Evolutionary conservation across 2,113 vertebrate genomes (phyloP), one percentile per base, ranked within the genome.

Genomic region (Calyptommatus sinebrachiatus): DNA sequence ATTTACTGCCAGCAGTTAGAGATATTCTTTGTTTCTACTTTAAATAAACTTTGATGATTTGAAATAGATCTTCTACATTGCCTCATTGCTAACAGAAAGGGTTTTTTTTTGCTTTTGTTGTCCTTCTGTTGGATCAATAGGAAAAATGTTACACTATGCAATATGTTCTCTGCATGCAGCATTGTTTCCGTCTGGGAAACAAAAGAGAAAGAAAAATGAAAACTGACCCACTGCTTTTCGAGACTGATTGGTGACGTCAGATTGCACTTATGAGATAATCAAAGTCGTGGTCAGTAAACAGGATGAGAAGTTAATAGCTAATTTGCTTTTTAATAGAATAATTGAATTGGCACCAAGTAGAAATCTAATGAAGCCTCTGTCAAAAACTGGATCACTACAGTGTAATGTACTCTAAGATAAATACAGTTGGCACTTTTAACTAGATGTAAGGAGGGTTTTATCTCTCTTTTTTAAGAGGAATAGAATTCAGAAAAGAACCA

Each of bases 321-420:
- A 79, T 63, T 72, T 63, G 26, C 77, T 79, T 65, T 72, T 71
- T 12, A 24, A 26, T 65, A 9, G 11, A 24, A 9, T 80, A 80
- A 72, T 50, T 80, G 62, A 79, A 72, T 79, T 63, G 41, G n/a
- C 41, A 70, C 48, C 62, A 73, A 80, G 48, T 80, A 62, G 61
- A 73, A 80, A 80, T 67, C 46, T 67, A 80, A 80, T 53, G 71
- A 80, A 53, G 29, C 50, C 29, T 66, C 50, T 35, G 35, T 66
- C 21, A 22, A 41, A 73, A 73, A 80, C 24, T 31, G 62, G 31
- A 73, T 73, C 73, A 53, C 28, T 28, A 50, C 14, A 66, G 5
- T 66, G 29, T 41, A 63, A 28, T 53, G 24, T 62, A 57, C 50
- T 80, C 60, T 66, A n/a, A 4, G 10, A 67, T 73, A 35, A 80